phyloP scores from a whole-genome alignment of 2,113 vertebrate species.

The Nesospiza acunhae region DNA sequence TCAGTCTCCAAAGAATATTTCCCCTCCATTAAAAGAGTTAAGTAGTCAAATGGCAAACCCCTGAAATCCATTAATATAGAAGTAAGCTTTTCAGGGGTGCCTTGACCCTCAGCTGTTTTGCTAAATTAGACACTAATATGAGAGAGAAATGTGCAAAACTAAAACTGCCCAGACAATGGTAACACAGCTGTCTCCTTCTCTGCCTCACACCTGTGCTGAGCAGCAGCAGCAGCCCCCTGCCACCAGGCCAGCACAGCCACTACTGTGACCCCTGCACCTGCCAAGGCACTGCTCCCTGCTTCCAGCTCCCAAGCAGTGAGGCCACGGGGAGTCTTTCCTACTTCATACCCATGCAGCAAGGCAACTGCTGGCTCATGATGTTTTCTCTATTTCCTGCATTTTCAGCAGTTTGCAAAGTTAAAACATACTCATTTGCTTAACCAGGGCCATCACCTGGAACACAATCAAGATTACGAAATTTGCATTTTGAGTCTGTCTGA shows the following conservation, averaged over 20 bases:
- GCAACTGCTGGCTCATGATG: not conserved
- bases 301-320: not conserved
- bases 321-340: not conserved
- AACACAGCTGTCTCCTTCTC: not conserved
- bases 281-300: accelerated
- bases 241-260: not conserved
- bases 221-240: not conserved
- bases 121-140: not conserved
- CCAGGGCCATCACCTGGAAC: slow-evolving; percentile 6
- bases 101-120: not conserved
- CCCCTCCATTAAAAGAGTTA: not conserved
- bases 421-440: not conserved
- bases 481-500: slow-evolving; percentile 17
- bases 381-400: not conserved
- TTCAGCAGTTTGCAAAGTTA: slow-evolving; percentile 28
- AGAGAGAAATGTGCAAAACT: not conserved
- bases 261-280: not conserved
- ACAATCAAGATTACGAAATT: not conserved
- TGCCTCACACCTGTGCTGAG: not conserved
- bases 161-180: not conserved
- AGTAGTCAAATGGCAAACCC: not conserved
- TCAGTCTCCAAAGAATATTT: not conserved
- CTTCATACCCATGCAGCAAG: not conserved
- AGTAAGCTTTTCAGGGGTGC: not conserved
- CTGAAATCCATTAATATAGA: not conserved